phyloP scores from a whole-genome alignment of 2,888 invertebrate species.

The Parthenolecanium corni region DNA sequence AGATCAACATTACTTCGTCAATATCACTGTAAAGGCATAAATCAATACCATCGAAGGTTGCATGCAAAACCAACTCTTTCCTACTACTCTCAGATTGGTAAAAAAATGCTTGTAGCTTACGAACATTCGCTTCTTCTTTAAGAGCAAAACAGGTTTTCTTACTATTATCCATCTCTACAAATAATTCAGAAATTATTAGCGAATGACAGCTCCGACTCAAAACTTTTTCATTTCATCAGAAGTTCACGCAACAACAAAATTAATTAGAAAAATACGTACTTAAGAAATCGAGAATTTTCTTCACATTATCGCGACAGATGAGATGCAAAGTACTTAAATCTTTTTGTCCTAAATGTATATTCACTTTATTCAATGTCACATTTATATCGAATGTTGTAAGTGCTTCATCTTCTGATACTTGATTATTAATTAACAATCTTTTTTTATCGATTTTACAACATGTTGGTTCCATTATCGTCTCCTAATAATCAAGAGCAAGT shows the following conservation, averaged over 20 bases:
- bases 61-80: constrained; percentile 46
- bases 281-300: constrained; percentile 35
- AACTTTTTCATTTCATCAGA: background rate
- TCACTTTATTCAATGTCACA: constrained; percentile 52
- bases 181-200: background rate
- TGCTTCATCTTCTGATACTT: background rate
- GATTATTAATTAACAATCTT: background rate
- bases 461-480: constrained; percentile 56
- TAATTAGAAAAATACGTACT: background rate
- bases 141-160: constrained; percentile 22
- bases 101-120: constrained; percentile 61
- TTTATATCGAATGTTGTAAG: constrained; percentile 42
- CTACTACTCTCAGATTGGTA: constrained; percentile 54
- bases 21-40: constrained; percentile 59
- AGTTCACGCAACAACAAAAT: too few species aligned
- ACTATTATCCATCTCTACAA: background rate
- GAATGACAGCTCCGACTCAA: background rate
- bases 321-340: constrained; percentile 60
- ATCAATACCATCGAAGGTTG: constrained; percentile 57
- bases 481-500: constrained; percentile 40
- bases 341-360: constrained; percentile 56
- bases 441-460: constrained; percentile 12
- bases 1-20: constrained; percentile 46
- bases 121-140: constrained; percentile 46
- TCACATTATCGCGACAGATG: constrained; percentile 43